Percentiles rank a stretch among this genome's conserved stretches.
phyloP scores from a whole-genome alignment of 2,797 vertebrate genomes.

The Schizopygopsis pylzovi region DNA sequence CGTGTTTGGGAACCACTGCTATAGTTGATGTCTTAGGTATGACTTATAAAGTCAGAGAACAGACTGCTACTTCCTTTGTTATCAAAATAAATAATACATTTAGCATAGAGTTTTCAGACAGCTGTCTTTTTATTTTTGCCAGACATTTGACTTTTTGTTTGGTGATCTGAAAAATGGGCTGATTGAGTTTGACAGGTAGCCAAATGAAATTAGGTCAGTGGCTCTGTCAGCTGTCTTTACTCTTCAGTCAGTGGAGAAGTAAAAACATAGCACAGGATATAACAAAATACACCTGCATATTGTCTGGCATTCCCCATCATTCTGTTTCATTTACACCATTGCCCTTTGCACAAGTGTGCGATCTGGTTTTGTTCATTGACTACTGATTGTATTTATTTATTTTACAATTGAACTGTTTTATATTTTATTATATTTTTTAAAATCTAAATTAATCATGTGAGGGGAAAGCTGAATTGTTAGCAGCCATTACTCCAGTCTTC shows the following conservation, averaged over 20 bases:
- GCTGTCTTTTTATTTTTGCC: conserved; percentile 2
- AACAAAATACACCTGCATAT: not conserved
- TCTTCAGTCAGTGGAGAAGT: not conserved
- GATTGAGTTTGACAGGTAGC: conserved; percentile 9
- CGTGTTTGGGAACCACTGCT: no score
- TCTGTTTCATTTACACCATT: not conserved
- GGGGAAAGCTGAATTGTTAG: not conserved
- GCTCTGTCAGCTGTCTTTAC: conserved; percentile 11
- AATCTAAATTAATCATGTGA: not conserved
- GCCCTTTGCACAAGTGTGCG: not conserved
- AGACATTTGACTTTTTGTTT: conserved; percentile 1
- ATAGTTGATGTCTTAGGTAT: not conserved
- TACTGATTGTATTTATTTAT: no score
- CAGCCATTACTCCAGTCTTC: not conserved
- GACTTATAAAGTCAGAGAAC: not conserved
- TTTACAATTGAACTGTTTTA: not conserved
- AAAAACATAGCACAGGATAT: conserved; percentile 4
- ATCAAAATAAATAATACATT: not conserved
- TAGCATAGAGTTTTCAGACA: conserved; percentile 3
- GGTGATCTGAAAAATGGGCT: not conserved
- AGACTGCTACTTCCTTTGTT: conserved; percentile 1
- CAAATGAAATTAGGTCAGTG: not conserved
- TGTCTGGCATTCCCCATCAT: not conserved
- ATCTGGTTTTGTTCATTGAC: not conserved
- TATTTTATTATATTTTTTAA: not conserved